phyloP scores from a whole-genome alignment of 2,113 vertebrate species.

The Sminthopsis crassicaudata region DNA sequence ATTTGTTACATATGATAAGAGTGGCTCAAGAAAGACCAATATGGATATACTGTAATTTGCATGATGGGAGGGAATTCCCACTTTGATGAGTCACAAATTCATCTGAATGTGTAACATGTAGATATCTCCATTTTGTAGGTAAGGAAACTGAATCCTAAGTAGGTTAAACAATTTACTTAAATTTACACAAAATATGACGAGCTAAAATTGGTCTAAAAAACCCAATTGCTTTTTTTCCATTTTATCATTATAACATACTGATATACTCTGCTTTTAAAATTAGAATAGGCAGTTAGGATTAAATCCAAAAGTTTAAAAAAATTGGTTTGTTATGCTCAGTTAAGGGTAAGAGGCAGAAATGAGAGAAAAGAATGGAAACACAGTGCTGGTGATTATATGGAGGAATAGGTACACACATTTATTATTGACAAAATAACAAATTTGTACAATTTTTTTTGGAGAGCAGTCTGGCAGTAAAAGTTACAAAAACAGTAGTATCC shows the following conservation, averaged over 20 bases:
- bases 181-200: neutral
- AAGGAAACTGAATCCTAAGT: neutral
- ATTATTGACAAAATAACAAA: neutral
- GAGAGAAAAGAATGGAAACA: neutral
- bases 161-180: neutral
- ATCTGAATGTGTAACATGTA: neutral
- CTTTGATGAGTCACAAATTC: neutral
- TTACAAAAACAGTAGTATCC: neutral
- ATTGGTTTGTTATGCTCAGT: neutral
- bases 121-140: neutral
- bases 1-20: neutral
- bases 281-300: constrained; percentile 15
- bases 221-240: neutral
- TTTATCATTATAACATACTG: neutral
- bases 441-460: neutral
- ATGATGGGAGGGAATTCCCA: neutral
- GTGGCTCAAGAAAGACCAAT: neutral
- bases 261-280: neutral
- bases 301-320: constrained; percentile 16
- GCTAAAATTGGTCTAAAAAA: neutral
- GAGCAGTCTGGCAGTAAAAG: neutral
- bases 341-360: constrained; percentile 22
- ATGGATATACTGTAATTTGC: neutral
- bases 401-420: neutral
- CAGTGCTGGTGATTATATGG: neutral